phyloP scores from a whole-genome alignment of 2,888 invertebrate genomes.

The Cyrtodaria siliqua region DNA sequence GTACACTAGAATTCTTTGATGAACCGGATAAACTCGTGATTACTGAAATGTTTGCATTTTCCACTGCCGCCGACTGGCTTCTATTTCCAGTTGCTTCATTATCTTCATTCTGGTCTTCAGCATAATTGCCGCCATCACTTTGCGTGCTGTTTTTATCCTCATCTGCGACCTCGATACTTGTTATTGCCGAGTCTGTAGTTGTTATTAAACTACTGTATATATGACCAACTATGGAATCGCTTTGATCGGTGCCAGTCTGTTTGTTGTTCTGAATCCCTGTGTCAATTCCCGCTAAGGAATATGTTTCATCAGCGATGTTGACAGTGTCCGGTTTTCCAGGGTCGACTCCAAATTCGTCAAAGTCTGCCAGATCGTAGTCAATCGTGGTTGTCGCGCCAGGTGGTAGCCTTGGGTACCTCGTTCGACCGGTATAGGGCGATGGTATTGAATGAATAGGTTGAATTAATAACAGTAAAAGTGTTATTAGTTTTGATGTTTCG shows the following conservation, averaged over 20 bases:
- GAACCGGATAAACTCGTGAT: too few relatives aligned
- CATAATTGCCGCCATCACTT: background rate
- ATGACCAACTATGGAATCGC: too few relatives aligned
- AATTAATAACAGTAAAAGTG: too few relatives aligned
- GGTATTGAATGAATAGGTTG: too few relatives aligned
- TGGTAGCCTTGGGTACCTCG: background rate
- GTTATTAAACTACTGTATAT: too few relatives aligned
- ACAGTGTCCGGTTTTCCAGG: conserved; percentile 8
- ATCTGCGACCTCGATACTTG: background rate
- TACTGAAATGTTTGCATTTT: too few relatives aligned
- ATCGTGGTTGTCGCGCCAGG: conserved; percentile 47
- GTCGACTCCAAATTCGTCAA: conserved; percentile 51
- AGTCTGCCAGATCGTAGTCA: conserved; percentile 59
- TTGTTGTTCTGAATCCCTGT: too few relatives aligned
- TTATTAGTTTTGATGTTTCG: too few relatives aligned
- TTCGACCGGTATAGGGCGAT: background rate
- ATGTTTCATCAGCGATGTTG: background rate
- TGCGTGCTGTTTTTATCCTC: background rate
- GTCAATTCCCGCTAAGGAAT: background rate
- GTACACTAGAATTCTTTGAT: too few relatives aligned
- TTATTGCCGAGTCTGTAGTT: background rate
- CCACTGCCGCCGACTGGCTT: background rate
- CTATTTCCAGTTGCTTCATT: background rate
- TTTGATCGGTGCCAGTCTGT: too few relatives aligned
- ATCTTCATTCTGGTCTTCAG: background rate